Conservation (phyloP, 1,140 invertebrate species). For the Formica exsecta region DNA sequence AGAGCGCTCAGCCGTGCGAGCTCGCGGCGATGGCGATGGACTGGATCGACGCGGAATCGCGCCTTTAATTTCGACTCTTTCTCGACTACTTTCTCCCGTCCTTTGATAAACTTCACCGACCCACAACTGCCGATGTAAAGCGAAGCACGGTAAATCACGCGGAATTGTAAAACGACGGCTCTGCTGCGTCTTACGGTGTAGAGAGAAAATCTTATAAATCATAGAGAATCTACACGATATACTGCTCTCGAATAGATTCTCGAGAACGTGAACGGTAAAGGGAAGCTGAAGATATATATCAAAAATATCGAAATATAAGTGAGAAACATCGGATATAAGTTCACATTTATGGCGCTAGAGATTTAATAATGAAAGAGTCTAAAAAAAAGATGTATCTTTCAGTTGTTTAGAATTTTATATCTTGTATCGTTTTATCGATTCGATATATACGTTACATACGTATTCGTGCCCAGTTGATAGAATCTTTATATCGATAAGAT, state of each 20-base stretch:
- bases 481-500: neutral
- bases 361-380: neutral
- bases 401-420: neutral
- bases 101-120: constrained; percentile 36
- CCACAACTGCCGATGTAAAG: neutral
- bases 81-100: constrained; percentile 45
- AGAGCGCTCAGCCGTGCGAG: constrained; percentile 48
- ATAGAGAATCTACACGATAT: neutral
- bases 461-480: neutral
- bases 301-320: neutral
- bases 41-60: constrained; percentile 25
- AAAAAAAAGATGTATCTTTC: too few relatives aligned
- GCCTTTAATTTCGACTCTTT: constrained; percentile 41
- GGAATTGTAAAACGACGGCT: constrained; percentile 17
- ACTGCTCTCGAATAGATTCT: neutral
- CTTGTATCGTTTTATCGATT: neutral
- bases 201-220: constrained; percentile 20
- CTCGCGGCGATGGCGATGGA: constrained; percentile 36
- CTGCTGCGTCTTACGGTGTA: neutral
- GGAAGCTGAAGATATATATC: neutral
- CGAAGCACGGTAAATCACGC: constrained; percentile 1
- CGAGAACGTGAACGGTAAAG: too few relatives aligned
- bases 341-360: neutral
- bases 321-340: neutral
- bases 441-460: too few relatives aligned